Evolutionary conservation across 1,140 invertebrate species (phyloP).

Genomic region (Drosophila pallidifrons): DNA sequence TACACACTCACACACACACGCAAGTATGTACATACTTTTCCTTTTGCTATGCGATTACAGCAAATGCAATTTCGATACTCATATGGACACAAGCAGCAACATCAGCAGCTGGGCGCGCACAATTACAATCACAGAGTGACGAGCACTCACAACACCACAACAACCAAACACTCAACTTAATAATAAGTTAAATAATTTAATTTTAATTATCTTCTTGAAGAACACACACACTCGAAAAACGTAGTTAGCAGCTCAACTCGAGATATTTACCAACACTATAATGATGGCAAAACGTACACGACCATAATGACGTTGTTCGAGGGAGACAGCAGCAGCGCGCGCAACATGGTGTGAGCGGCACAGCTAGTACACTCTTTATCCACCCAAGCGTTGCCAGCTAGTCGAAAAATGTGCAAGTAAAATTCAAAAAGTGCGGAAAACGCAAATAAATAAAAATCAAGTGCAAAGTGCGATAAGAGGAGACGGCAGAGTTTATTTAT

Average conservation of each 20-base stretch:
- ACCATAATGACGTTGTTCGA: conserved; percentile 70
- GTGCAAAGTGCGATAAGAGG: not conserved
- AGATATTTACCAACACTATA: conserved; percentile 53
- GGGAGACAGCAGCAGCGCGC: conserved; percentile 48
- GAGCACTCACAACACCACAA: conserved; percentile 35
- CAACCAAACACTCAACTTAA: conserved; percentile 67
- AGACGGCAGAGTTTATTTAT: too few relatives aligned
- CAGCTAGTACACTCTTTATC: conserved; percentile 33
- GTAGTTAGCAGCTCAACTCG: conserved; percentile 66
- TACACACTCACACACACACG: conserved; percentile 21
- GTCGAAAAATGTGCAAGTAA: not conserved
- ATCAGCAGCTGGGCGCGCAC: conserved; percentile 34
- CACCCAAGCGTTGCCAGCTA: conserved; percentile 53
- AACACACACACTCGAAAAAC: conserved; percentile 73
- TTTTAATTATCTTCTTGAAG: conserved; percentile 77
- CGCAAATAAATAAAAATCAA: not conserved
- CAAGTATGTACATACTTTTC: conserved; percentile 67
- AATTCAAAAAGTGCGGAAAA: conserved; percentile 25
- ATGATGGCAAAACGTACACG: conserved; percentile 36
- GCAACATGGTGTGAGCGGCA: conserved; percentile 70
- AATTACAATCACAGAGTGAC: not conserved
- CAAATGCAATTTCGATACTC: conserved; percentile 51
- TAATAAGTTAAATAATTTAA: conserved; percentile 82
- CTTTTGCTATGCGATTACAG: conserved; percentile 50
- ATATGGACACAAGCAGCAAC: conserved; percentile 27